phyloP scores from a whole-genome alignment of 2,797 vertebrate genomes.

The Petrocephalus schoutedeni region DNA sequence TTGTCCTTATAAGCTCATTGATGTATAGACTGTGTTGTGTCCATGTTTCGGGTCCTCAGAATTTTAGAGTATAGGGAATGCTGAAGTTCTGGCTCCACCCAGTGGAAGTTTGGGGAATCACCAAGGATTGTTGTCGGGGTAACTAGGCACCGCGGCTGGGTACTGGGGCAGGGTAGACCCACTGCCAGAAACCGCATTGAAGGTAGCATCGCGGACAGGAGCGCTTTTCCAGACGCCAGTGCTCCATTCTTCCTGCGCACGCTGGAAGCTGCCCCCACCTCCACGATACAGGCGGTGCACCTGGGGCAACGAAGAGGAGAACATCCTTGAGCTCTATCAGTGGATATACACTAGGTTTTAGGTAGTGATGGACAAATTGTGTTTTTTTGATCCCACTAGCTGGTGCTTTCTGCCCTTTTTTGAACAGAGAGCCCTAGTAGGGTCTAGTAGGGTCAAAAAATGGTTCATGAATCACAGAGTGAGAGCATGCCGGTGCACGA shows the following conservation, averaged over 20 bases:
- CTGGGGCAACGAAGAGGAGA: conserved; percentile 46
- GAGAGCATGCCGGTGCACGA: background rate
- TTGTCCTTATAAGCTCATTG: background rate
- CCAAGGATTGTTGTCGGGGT: conserved; percentile 77
- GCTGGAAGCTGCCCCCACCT: conserved; percentile 79
- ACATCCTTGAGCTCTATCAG: background rate
- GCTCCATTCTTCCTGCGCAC: conserved; percentile 88
- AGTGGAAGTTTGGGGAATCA: conserved; percentile 43
- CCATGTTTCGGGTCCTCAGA: background rate
- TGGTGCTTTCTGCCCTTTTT: background rate
- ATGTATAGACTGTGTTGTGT: background rate
- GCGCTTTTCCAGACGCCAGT: conserved; percentile 77
- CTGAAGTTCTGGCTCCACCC: conserved; percentile 46
- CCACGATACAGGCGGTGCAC: conserved; percentile 86
- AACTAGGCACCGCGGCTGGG: conserved; percentile 79
- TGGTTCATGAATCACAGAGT: background rate
- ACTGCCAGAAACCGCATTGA: conserved; percentile 68
- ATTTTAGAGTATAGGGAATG: background rate
- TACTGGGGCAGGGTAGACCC: conserved; percentile 80
- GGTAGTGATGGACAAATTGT: background rate
- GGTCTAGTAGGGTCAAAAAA: background rate
- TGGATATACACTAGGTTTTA: background rate
- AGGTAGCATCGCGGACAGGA: conserved; percentile 71
- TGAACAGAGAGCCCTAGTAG: background rate
- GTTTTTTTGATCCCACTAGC: background rate